Base-by-base conservation (phyloP, 2,888 invertebrate genomes). In the Emmelina monodactyla region DNA sequence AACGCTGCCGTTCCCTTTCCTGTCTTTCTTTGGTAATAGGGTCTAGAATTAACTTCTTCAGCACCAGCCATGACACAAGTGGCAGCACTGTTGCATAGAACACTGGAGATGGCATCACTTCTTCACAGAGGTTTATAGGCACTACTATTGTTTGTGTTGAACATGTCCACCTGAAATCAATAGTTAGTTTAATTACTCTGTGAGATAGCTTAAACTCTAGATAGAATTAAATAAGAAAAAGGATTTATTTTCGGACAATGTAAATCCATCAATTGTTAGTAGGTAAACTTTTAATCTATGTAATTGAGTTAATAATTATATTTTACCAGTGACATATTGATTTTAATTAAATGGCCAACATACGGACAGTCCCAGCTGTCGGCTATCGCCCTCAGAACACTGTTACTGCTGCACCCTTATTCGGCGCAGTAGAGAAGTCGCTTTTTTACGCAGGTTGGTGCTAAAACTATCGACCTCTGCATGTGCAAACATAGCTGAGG, bases 71-170 rank as follows among this genome's bases (percentile, higher is more conserved):
- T 1, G 87, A 85, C 22, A 94, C 79, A 10, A 95, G 45, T 0
- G 97, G 97, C n/a, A 91, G 85, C 0, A 94, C 78, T 0, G 96
- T 93, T 9, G 95, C 97, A 62, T 97, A 97, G 64, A 97, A 92
- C 28, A 97, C 82, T 0, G 97, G 93, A 13, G 92, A 89, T 0
- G 95, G 93, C 53, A 93, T 82, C 13, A 97, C 82, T 57, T 94
- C 93, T 55, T 97, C 95, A 50, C 94, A 93, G 14, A 97, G 69
- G 49, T 93, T 91, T 44, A 97, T 91, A 0, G 96, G 95, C 49
- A 97, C 90, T 16, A 89, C 83, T 55, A 94, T 93, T 0, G 88
- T 87, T 71, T 97, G 97, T 35, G 89, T 89, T 1, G 94, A 92
- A 45, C 96, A 86, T 11, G 86, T 85, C 59, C 97, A 82, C 72